Conservation (phyloP, 30 jellyfish, hydroid and myxozoan species). For the Phacellophora camtschatica region DNA sequence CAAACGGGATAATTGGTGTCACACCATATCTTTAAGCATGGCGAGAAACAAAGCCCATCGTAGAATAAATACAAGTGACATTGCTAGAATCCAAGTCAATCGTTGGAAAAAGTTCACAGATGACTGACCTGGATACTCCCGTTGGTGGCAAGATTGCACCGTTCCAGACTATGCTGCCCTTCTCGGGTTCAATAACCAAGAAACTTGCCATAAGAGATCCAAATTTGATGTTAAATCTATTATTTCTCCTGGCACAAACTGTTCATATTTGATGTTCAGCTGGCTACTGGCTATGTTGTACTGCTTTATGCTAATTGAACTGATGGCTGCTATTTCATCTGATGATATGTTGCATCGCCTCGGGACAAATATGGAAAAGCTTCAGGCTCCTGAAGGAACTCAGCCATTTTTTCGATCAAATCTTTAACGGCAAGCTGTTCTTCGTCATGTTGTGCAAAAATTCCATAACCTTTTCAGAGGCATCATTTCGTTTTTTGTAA, state of each 20-base stretch:
- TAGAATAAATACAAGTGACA: constrained; percentile 31
- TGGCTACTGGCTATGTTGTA: constrained; percentile 30
- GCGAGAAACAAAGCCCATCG: constrained; percentile 30
- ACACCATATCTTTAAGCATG: constrained; percentile 35
- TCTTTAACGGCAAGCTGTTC: constrained; percentile 57
- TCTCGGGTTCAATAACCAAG: constrained; percentile 18
- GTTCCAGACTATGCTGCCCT: constrained; percentile 51
- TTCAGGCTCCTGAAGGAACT: constrained; percentile 20
- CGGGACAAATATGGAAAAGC: neutral
- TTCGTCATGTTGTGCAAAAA: constrained; percentile 36
- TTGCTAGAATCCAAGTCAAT: constrained; percentile 28
- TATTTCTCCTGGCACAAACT: constrained; percentile 4
- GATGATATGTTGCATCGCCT: constrained; percentile 14
- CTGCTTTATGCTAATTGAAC: constrained; percentile 39
- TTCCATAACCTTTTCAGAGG: constrained; percentile 37
- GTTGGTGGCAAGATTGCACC: constrained; percentile 26
- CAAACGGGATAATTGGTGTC: constrained; percentile 46
- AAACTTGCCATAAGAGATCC: constrained; percentile 39
- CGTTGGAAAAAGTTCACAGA: constrained; percentile 24
- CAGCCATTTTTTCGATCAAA: constrained; percentile 45
- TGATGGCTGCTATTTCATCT: constrained; percentile 30
- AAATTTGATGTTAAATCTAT: constrained; percentile 23
- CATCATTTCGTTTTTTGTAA: constrained; percentile 13
- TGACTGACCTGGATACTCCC: constrained; percentile 56
- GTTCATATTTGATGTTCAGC: constrained; percentile 2